Evolutionary conservation across 1,140 invertebrate genomes (phyloP), one percentile per base, ranked within the genome.

Genomic region (Drosophila miranda): DNA sequence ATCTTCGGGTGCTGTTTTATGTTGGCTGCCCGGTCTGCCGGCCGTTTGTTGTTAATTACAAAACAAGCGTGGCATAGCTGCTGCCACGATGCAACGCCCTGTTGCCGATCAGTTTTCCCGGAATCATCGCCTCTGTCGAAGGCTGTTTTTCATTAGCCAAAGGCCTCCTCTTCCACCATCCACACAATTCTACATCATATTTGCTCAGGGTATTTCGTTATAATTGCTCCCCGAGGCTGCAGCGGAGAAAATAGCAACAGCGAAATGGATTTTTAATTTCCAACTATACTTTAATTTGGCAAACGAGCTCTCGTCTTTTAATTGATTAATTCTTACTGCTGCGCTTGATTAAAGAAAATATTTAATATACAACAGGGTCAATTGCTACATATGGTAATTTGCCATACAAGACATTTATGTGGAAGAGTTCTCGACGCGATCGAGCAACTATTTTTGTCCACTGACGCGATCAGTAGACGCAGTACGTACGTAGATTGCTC

Each of bases 361-460:
- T 80, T 84, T 84, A 53, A 61, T 74, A 77, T 81, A 75, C 80
- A 84, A 77, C 58, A 74, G 76, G 81, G 81, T 84, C 81, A 84
- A 84, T 84, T 84, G 81, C 81, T 75, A 74, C 77, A 84, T 84
- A 84, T 87, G 81, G 77, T 84, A 84, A 84, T 84, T 86, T 64
- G 73, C 53, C 45, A 75, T 71, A 75, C 38, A 74, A 64, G 54
- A 77, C 63, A 63, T 69, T 44, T 64, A 56, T 50, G 56, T 49
- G 38, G 57, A 81, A 72, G 60, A 19, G 19, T 19, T 19, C 19
- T 19, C 19, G 19, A 58, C 41, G 48, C 16, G 16, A 28, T 44
- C 41, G 55, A 41, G 45, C 45, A 30, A 71, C 70, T 82, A 83
- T 82, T 75, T 82, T 83, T 26, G 75, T 49, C 34, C 63, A 66